Evolutionary conservation across 2,797 vertebrate species (phyloP).

Genomic region (Ceryle rudis): DNA sequence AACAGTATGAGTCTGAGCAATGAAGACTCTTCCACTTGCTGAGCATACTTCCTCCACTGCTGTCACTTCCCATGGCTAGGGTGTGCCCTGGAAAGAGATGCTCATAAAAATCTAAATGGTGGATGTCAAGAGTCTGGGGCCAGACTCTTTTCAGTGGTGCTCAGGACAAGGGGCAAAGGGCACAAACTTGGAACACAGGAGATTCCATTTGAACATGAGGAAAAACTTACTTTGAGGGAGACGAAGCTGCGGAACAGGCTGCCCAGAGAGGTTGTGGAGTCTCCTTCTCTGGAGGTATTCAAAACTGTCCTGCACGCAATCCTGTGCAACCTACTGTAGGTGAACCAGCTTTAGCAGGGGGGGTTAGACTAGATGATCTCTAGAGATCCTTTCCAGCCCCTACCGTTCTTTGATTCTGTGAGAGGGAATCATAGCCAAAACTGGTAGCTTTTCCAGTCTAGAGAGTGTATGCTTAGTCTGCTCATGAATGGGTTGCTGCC

Average conservation of each 20-base stretch:
- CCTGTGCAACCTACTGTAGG: not conserved
- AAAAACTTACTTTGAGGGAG: not conserved
- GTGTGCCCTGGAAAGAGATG: not conserved
- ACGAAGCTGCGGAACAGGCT: not conserved
- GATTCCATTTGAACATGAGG: not conserved
- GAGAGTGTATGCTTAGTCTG: not conserved
- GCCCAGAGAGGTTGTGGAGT: not conserved
- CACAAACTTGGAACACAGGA: not conserved
- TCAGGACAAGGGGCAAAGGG: not conserved
- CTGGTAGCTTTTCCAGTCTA: not conserved
- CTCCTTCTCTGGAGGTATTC: not conserved
- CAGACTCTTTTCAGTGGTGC: not conserved
- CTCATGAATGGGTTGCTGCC: not conserved
- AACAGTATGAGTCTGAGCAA: not conserved
- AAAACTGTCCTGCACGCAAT: not conserved
- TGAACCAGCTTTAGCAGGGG: not conserved
- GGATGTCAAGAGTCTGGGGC: not conserved
- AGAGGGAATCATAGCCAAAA: not conserved
- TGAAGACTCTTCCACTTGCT: not conserved
- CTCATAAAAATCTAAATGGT: not conserved
- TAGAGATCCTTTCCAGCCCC: not conserved
- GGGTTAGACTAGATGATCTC: not conserved
- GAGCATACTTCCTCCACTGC: not conserved
- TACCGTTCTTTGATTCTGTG: not conserved
- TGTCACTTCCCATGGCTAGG: fast-evolving